These are phyloP conservation scores for Tigriopus californicus DNA, from an alignment of 2,888 invertebrate species.

Conservation along the genomic window DNA sequence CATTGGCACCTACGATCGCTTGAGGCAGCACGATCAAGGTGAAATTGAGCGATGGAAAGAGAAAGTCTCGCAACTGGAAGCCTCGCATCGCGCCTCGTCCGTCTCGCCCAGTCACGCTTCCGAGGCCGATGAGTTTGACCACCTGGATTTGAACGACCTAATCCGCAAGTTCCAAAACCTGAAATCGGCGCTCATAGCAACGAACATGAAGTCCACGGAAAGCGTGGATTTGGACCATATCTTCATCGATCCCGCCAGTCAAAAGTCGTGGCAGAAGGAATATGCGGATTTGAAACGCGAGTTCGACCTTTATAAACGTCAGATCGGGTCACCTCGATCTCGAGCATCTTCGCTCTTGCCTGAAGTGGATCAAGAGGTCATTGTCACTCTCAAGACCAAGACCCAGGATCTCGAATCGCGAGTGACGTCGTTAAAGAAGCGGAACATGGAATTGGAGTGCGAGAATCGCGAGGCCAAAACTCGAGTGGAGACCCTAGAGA, in stretches of 20 bases:
- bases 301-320: conserved; percentile 43
- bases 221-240: conserved; percentile 40
- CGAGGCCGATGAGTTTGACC: conserved; percentile 22
- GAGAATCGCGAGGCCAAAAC: background rate
- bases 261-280: conserved; percentile 43
- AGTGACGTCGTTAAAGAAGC: background rate
- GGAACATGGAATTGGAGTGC: background rate
- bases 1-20: conserved; percentile 53
- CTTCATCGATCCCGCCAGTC: conserved; percentile 22
- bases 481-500: background rate
- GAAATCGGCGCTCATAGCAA: conserved; percentile 39
- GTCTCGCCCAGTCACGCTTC: conserved; percentile 17
- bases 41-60: conserved; percentile 46
- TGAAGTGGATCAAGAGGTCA: background rate
- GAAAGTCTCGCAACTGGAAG: conserved; percentile 15
- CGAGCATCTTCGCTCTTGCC: background rate
- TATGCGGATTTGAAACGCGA: conserved; percentile 42
- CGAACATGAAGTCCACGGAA: conserved; percentile 35
- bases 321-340: background rate
- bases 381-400: background rate
- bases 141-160: conserved; percentile 26
- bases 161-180: conserved; percentile 44
- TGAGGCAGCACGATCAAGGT: conserved; percentile 48
- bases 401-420: background rate
- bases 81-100: background rate